Base-by-base conservation (phyloP, 2,888 invertebrate genomes). In the Andrena flavipes region DNA sequence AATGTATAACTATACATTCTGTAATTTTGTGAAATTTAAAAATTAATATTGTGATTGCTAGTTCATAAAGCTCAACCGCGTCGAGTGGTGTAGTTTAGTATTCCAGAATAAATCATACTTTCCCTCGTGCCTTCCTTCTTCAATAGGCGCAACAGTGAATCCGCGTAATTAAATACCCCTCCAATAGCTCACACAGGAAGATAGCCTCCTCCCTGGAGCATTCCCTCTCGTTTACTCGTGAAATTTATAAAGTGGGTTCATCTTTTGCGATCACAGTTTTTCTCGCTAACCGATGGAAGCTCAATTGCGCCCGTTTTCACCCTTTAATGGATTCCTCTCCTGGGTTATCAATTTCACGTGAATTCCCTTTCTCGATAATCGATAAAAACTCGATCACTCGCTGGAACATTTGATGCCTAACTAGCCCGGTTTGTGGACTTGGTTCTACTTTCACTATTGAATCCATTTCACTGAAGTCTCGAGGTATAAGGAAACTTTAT, bases 211-310 rank as follows among this genome's bases (percentile, higher is more conserved):
- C 33, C 10, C 63, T 16, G 33, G 51, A 20, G 33, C n/a, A 29
- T 33, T 72, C 76, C 59, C 51, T 70, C 67, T 75, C 73, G 51
- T 72, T 79, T 76, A 69, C n/a, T 59, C 67, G 29, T 6, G 54
- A 82, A 82, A 85, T 84, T 88, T 84, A 80, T 83, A 80, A 72
- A 78, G 60, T 60, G 35, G 73, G 86, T 87, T 84, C 86, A 84
- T 82, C 83, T 71, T 70, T 4, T 54, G n/a, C 30, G 49, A 74
- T 70, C 49, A 49, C 60, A 64, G 3, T 13, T 51, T 42, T 35
- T 2, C 35, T 42, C 59, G 29, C 26, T 30, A 13, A 13, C 33
- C 48, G 33, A 48, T 74, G 67, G 51, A 35, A 33, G 13, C 49
- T 35, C 35, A 30, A 56, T 23, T 20, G 56, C 20, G 23, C 29